Evolutionary conservation across 2,888 invertebrate genomes (phyloP), one percentile per base, ranked within the genome.

Genomic region (Cerastis leucographa): DNA sequence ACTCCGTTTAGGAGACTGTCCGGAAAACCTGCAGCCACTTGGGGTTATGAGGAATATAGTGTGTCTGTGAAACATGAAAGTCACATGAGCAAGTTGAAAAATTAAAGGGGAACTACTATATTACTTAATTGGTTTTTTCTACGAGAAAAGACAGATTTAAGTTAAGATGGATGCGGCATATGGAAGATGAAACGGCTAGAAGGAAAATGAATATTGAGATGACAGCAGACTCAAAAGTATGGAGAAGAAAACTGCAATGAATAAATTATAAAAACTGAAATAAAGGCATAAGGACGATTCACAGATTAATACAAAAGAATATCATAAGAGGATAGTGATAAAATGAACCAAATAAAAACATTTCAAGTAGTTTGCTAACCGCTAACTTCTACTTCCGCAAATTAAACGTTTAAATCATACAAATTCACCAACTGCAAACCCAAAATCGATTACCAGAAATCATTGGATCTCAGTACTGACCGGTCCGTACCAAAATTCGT

Each of bases 401-500:
- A 51, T 5, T 42, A 29, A 61, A 44, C 17, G 0, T 17, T 35
- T 0, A 12, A 59, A 82, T 11, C n/a, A 59, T 56, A 62, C 65
- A 59, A 61, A 78, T 62, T 66, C 0, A 54, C 19, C 44, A 25
- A 73, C n/a, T 5, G n/a, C 22, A 59, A 61, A 62, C 14, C 51
- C 3, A 22, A 85, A 77, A 62, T 56, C n/a, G 42, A 71, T 65
- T 49, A 40, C 70, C 64, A 66, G 42, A 78, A 72, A 62, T 66
- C 44, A 68, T 69, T 25, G n/a, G 65, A 72, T 49, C 29, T 46
- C 78, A 35, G 29, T 49, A 46, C 56, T 25, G 62, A 51, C 54
- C 71, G 42, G 67, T 78, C 73, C 73, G 51, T 76, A 71, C 75
- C 76, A 71, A 81, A 84, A 81, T 70, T 67, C 64, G 74, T 65